These are phyloP conservation scores for Tetraodon nigroviridis DNA, from an alignment of 2,113 vertebrate genomes.

Conservation along the genomic window DNA sequence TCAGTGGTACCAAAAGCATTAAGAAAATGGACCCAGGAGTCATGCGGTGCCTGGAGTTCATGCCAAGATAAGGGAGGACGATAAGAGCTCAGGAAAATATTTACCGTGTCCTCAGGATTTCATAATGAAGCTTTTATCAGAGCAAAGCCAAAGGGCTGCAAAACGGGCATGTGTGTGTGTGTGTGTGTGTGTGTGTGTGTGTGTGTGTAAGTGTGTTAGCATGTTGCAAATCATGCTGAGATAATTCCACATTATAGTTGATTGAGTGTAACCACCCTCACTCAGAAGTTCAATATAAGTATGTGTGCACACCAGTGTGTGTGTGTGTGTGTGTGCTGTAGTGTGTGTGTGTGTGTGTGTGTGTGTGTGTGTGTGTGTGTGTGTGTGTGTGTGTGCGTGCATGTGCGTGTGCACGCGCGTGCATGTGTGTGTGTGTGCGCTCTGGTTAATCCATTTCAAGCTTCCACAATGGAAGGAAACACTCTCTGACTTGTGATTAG, in stretches of 20 bases:
- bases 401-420: conserved; percentile 3
- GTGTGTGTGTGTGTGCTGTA: conserved; percentile 11
- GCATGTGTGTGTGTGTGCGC: conserved; percentile 21
- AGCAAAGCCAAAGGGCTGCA: conserved; percentile 51
- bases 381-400: conserved; percentile 29
- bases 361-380: conserved; percentile 11
- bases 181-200: conserved; percentile 6
- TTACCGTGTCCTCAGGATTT: conserved; percentile 74
- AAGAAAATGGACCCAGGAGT: conserved; percentile 65
- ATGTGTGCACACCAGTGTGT: conserved; percentile 7
- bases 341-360: conserved; percentile 21
- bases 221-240: too few species aligned
- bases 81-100: conserved; percentile 72
- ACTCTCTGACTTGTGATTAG: conserved; percentile 74
- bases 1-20: conserved; percentile 57
- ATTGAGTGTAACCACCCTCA: not conserved
- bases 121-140: conserved; percentile 77
- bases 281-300: not conserved
- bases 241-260: not conserved
- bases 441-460: conserved; percentile 62
- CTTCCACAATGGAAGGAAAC: conserved; percentile 78
- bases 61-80: conserved; percentile 66
- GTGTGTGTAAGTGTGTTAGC: conserved; percentile 4
- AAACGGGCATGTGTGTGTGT: conserved; percentile 31
- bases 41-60: conserved; percentile 67